Conservation (phyloP, 2,797 vertebrate species). For the Crocidura indochinensis region DNA sequence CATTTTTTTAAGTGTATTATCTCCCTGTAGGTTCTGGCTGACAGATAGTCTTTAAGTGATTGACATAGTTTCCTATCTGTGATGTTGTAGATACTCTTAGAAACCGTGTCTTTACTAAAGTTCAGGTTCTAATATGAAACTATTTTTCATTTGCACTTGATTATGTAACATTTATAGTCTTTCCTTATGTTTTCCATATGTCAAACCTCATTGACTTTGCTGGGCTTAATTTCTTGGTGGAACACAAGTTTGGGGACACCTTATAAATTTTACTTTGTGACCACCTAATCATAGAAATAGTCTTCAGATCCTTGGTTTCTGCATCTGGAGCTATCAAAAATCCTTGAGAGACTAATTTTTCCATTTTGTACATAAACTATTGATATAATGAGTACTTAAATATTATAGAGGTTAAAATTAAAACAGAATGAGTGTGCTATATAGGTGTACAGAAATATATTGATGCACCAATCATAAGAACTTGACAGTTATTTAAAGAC, state of each 20-base stretch:
- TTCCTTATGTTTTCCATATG: background rate
- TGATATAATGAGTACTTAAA: slow-evolving; percentile 45
- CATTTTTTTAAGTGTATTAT: no score
- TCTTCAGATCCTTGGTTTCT: background rate
- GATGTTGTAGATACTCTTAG: background rate
- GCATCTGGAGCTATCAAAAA: slow-evolving; percentile 1
- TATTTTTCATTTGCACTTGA: background rate
- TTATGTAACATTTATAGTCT: background rate
- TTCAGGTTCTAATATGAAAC: background rate
- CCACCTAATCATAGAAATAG: background rate
- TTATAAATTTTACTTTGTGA: slow-evolving; percentile 5
- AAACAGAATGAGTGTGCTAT: background rate
- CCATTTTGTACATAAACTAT: background rate
- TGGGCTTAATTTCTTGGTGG: background rate
- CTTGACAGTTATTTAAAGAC: slow-evolving; percentile 27
- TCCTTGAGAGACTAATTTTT: background rate
- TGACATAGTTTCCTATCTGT: background rate
- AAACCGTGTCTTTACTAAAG: slow-evolving; percentile 5
- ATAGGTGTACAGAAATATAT: background rate
- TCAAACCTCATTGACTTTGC: background rate
- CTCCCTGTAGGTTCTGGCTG: background rate
- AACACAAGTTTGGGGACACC: background rate
- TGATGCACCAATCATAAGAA: background rate
- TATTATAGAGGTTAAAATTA: background rate
- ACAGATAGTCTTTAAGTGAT: background rate